Evolutionary conservation across 2,113 vertebrate genomes (phyloP).

Genomic region (Callipepla squamata): DNA sequence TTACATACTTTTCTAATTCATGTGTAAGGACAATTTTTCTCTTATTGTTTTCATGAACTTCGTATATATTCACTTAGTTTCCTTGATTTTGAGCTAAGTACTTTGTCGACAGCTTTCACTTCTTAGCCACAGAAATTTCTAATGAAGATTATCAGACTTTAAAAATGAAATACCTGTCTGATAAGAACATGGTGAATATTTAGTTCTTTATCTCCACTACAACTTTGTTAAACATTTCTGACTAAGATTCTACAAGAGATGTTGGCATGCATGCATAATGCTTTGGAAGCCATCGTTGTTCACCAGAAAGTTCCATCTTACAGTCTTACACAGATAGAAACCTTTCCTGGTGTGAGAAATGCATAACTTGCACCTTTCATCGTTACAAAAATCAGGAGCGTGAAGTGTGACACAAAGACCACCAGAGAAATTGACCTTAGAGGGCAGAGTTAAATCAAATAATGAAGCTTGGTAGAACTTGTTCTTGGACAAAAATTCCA

Average conservation of each 20-base stretch:
- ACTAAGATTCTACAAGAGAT: neutral
- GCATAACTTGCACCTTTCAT: neutral
- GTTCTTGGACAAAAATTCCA: neutral
- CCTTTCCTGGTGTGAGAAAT: neutral
- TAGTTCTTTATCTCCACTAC: neutral
- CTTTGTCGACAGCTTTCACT: neutral
- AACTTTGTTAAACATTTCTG: neutral
- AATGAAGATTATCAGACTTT: neutral
- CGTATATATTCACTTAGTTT: neutral
- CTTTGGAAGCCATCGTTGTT: neutral
- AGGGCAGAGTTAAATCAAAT: neutral
- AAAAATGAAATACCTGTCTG: neutral
- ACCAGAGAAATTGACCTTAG: neutral
- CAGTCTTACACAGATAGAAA: neutral
- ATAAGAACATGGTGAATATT: neutral
- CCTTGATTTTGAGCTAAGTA: neutral
- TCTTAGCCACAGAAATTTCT: neutral
- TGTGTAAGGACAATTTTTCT: neutral
- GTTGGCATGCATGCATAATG: neutral
- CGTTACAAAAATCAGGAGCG: neutral
- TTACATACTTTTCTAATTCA: neutral
- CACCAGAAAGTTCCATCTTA: neutral
- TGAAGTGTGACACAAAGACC: neutral
- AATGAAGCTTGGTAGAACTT: neutral
- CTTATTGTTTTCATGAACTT: neutral